Base-by-base conservation (phyloP, 2,888 invertebrate species). In the Entomobrya multifasciata region DNA sequence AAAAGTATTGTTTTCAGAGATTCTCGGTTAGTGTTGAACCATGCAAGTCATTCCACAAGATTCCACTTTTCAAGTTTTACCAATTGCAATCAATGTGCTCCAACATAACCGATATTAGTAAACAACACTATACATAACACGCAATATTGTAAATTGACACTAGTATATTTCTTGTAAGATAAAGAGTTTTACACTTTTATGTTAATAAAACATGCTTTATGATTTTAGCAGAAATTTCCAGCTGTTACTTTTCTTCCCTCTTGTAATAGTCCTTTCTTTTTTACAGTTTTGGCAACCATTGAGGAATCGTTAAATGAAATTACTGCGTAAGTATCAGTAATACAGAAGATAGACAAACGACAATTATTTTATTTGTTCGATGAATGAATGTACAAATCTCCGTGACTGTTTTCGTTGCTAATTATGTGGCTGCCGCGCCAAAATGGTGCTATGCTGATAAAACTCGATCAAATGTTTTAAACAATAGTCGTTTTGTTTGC, bases 151-250 rank as follows among this genome's bases (percentile, higher is more conserved):
- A 36, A 36, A 36, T 6, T 8, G 36, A 36, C 36, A 49, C 49
- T 3, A 27, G 47, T 57, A n/a, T 57, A n/a, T 41, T 1, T 36
- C 36, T 6, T 36, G 30, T 11, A 41, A 57, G 70, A 57, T 25
- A 72, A 62, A 41, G 52, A 82, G 72, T 60, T 62, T 17, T 25
- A 41, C 44, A 27, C 65, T 83, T 60, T 82, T 82, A 27, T 22
- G 49, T 55, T 70, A 81, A 82, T 82, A 74, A 82, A 44, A 62
- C 80, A 70, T 72, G 83, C 72, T 83, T 74, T 83, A 83, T 83
- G 27, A 83, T 62, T 76, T n/a, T 11, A 25, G 25, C 22, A 65
- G 49, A 76, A 83, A 83, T 76, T 83, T 76, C 76, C 83, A 83
- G 74, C 76, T 83, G 76, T n/a, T 82, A 30, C 47, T 25, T 30